These are phyloP conservation scores for Hydrophis major DNA, from an alignment of 2,797 vertebrate species.

Conservation along the genomic window DNA sequence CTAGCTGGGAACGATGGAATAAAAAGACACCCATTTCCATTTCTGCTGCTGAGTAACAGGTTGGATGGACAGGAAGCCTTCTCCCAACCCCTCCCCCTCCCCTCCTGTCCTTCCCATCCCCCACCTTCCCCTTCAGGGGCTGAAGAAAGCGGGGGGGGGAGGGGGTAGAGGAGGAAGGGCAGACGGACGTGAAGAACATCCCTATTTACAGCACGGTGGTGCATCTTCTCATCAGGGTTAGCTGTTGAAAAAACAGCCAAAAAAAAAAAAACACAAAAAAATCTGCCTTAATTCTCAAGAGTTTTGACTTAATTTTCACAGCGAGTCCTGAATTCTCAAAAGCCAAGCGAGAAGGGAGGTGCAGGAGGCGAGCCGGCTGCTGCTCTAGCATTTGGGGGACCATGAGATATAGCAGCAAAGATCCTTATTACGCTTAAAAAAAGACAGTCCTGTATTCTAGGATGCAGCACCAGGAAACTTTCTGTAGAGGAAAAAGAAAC, in stretches of 20 bases:
- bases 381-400: slow-evolving; percentile 6
- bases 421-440: slow-evolving; percentile 54
- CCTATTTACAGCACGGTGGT: slow-evolving; percentile 40
- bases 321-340: slow-evolving; percentile 19
- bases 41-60: slow-evolving; percentile 61
- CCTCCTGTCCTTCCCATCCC: slow-evolving; percentile 39
- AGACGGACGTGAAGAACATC: slow-evolving; percentile 32
- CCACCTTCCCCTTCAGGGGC: background rate
- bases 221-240: slow-evolving; percentile 55
- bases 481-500: slow-evolving; percentile 33
- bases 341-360: background rate
- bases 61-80: slow-evolving; percentile 51
- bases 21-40: slow-evolving; percentile 47
- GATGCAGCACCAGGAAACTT: slow-evolving; percentile 54
- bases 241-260: slow-evolving; percentile 49
- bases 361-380: background rate
- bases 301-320: background rate
- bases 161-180: background rate
- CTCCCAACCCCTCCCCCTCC: background rate
- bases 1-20: slow-evolving; percentile 53
- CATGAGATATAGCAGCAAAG: slow-evolving; percentile 47
- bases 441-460: slow-evolving; percentile 46
- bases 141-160: no score
- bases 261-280: background rate
- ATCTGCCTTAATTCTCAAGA: slow-evolving; percentile 53